Conservation (phyloP, 37 sponge, comb jelly and placozoan genomes). For the Beroe ovata region DNA sequence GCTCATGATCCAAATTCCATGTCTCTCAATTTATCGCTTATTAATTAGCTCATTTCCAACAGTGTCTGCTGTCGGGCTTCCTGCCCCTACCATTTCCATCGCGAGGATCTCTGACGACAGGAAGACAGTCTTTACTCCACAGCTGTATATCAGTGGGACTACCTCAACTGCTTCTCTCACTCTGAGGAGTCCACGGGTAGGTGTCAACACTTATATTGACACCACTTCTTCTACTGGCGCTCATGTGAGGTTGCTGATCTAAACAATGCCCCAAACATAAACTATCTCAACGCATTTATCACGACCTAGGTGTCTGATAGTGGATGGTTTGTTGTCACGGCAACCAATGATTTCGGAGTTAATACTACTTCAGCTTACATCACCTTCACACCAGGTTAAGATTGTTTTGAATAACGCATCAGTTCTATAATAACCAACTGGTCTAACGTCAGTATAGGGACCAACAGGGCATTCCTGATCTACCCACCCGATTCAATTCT, state of each 20-base stretch:
- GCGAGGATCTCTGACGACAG: neutral
- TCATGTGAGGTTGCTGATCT: too few relatives aligned
- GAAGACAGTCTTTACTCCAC: constrained; percentile 7
- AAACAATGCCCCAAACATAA: too few relatives aligned
- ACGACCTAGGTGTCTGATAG: constrained; percentile 52
- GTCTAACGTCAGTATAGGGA: neutral
- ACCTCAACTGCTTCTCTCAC: constrained; percentile 30
- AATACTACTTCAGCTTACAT: constrained; percentile 9
- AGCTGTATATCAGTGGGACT: neutral
- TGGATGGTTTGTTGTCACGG: constrained; percentile 50
- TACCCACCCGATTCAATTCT: too few relatives aligned
- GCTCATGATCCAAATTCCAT: too few relatives aligned
- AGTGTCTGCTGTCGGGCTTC: constrained; percentile 60
- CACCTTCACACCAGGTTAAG: constrained; percentile 17
- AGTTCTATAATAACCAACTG: too few relatives aligned
- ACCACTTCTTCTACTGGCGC: too few relatives aligned
- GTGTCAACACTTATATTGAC: neutral
- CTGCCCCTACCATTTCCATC: neutral
- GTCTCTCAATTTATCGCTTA: too few relatives aligned
- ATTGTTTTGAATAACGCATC: too few relatives aligned
- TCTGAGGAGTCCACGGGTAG: constrained; percentile 9
- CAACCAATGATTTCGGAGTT: constrained; percentile 29
- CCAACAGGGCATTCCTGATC: neutral
- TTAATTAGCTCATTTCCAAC: neutral
- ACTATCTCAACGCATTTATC: too few relatives aligned